Percentiles rank a stretch among this genome's conserved stretches.
Evolutionary conservation across 2,888 invertebrate genomes (phyloP).

Genomic region (Phanerotoma sp.): DNA sequence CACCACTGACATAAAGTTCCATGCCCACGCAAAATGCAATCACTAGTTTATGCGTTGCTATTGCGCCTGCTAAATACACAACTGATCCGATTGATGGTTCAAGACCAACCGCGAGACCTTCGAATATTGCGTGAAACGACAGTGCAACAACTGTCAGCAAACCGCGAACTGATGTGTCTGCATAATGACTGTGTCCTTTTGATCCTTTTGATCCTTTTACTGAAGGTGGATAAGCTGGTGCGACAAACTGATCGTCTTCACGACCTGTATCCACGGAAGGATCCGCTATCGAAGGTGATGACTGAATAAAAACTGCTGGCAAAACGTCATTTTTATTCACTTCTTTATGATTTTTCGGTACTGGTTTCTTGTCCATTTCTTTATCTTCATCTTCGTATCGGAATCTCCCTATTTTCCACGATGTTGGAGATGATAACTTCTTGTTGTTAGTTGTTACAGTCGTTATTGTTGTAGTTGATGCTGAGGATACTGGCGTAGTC

Average conservation of each 20-base stretch:
- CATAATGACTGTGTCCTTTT: conserved; percentile 27
- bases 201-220: conserved; percentile 22
- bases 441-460: conserved; percentile 26
- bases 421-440: conserved; percentile 16
- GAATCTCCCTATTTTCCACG: conserved; percentile 27
- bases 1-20: conserved; percentile 60
- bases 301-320: conserved; percentile 46
- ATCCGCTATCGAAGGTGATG: conserved; percentile 37
- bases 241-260: conserved; percentile 23
- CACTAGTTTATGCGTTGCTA: conserved; percentile 69
- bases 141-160: conserved; percentile 67
- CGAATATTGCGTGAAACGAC: conserved; percentile 70
- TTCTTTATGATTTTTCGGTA: conserved; percentile 16
- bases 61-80: conserved; percentile 65
- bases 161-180: conserved; percentile 60
- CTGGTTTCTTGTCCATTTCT: conserved; percentile 17
- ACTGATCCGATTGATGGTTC: conserved; percentile 60
- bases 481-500: conserved; percentile 40
- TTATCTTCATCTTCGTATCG: conserved; percentile 26
- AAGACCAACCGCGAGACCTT: conserved; percentile 69
- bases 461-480: conserved; percentile 30
- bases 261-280: conserved; percentile 27
- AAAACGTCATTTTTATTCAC: conserved; percentile 25
- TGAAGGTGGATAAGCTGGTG: conserved; percentile 22
- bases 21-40: conserved; percentile 69